phyloP scores from a whole-genome alignment of 23 tunicate species.

The Styela clava region DNA sequence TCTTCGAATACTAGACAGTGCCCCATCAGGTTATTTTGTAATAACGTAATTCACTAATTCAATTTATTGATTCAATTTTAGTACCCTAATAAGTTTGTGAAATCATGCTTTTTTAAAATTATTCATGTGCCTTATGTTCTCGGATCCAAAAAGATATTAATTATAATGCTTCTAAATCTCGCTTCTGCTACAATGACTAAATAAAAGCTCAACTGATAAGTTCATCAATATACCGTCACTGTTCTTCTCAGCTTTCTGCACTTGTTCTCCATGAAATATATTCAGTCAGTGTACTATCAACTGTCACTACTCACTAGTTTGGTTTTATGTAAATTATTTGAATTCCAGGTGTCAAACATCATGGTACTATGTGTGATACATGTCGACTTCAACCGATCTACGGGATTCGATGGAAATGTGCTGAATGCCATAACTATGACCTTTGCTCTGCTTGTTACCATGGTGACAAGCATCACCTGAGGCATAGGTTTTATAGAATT shows the following conservation, averaged over 20 bases:
- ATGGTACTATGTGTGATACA: conserved; percentile 97
- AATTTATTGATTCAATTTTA: background rate
- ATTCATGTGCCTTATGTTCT: background rate
- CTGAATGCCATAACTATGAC: conserved; percentile 97
- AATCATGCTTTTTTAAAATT: background rate
- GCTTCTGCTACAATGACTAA: too few species aligned
- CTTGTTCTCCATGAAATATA: too few species aligned
- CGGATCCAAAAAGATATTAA: too few species aligned
- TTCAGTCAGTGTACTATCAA: too few species aligned
- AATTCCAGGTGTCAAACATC: conserved; percentile 91
- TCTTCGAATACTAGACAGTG: conserved; percentile 87
- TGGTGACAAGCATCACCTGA: conserved; percentile 93
- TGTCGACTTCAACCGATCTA: conserved; percentile 97
- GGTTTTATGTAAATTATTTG: too few species aligned
- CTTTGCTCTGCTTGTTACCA: conserved; percentile 99
- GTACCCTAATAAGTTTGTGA: background rate
- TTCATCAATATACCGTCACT: too few species aligned
- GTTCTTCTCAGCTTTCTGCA: too few species aligned
- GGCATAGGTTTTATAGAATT: conserved; percentile 89
- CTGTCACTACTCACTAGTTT: too few species aligned
- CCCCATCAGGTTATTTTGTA: conserved; percentile 79
- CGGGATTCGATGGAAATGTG: conserved; percentile 99
- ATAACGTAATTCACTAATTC: background rate
- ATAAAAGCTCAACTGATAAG: too few species aligned
- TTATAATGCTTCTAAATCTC: too few species aligned